Evolutionary conservation across 1,140 invertebrate genomes (phyloP).

Genomic region (Ectropis grisescens): DNA sequence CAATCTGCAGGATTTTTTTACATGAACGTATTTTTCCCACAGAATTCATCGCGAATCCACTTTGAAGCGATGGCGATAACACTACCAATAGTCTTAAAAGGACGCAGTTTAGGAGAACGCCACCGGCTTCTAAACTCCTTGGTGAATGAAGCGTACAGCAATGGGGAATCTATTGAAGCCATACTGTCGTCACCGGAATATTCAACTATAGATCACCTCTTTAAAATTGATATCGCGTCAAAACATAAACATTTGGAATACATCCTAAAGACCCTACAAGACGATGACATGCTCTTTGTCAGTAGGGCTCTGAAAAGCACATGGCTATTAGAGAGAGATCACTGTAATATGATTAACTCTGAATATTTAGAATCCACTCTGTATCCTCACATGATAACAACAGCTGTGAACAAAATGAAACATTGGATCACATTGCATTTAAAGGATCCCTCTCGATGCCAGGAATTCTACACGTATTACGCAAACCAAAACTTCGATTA

Average conservation of each 20-base stretch:
- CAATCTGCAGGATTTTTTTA: too few relatives aligned
- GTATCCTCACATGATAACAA: slow-evolving; percentile 34
- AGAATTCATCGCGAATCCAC: too few relatives aligned
- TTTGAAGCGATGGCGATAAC: too few relatives aligned
- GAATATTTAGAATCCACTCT: slow-evolving; percentile 25
- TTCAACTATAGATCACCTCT: slow-evolving; percentile 30
- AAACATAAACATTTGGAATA: slow-evolving; percentile 28
- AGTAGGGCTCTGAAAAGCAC: slow-evolving; percentile 28
- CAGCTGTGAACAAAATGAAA: slow-evolving; percentile 41
- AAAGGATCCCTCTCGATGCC: slow-evolving; percentile 22
- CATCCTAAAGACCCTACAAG: slow-evolving; percentile 30
- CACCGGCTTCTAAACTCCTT: too few relatives aligned
- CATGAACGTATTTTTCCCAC: too few relatives aligned
- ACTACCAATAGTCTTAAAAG: too few relatives aligned
- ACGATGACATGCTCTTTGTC: slow-evolving; percentile 41
- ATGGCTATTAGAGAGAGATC: slow-evolving; percentile 34
- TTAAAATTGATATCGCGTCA: slow-evolving; percentile 44
- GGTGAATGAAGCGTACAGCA: too few relatives aligned
- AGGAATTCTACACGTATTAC: slow-evolving; percentile 38
- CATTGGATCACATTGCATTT: slow-evolving; percentile 32
- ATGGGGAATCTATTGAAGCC: too few relatives aligned
- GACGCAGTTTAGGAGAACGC: too few relatives aligned
- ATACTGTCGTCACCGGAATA: too few relatives aligned
- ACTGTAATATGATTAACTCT: slow-evolving; percentile 30
- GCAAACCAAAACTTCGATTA: slow-evolving; percentile 18